These are phyloP conservation scores for Collichthys lucidus DNA, from an alignment of 2,113 vertebrate species.

Conservation along the genomic window DNA sequence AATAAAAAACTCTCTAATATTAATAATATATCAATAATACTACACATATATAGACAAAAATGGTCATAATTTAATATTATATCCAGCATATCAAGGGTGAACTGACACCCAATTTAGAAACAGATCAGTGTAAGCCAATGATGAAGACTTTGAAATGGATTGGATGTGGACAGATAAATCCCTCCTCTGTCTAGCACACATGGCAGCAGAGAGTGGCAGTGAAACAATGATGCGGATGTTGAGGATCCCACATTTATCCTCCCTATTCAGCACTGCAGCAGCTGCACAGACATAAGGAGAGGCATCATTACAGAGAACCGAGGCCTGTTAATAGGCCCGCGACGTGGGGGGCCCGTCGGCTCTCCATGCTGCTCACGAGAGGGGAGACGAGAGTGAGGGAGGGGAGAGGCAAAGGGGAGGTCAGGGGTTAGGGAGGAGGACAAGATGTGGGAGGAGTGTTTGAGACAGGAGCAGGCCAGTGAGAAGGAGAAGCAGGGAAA, in stretches of 20 bases:
- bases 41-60: too few species aligned
- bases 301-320: slow-evolving; percentile 53
- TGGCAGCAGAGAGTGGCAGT: slow-evolving; percentile 47
- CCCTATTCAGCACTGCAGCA: slow-evolving; percentile 61
- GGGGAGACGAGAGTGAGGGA: neutral
- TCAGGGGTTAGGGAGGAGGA: slow-evolving; percentile 42
- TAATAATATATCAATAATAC: neutral
- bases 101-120: neutral
- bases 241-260: slow-evolving; percentile 58
- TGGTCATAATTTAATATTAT: neutral
- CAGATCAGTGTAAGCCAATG: neutral
- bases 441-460: slow-evolving; percentile 48
- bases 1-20: neutral
- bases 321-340: slow-evolving; percentile 59
- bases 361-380: slow-evolving; percentile 22
- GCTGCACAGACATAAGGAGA: slow-evolving; percentile 72
- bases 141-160: neutral
- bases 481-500: neutral
- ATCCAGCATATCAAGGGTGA: neutral
- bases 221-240: slow-evolving; percentile 63
- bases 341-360: slow-evolving; percentile 65
- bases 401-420: neutral
- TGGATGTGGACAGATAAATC: neutral
- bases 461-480: slow-evolving; percentile 23
- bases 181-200: slow-evolving; percentile 18